A percentile compares a stretch with the other conserved stretches of the same genome.
These are phyloP conservation scores for Melitaea athalia DNA, from an alignment of 2,888 invertebrate species.

Conservation along the genomic window DNA sequence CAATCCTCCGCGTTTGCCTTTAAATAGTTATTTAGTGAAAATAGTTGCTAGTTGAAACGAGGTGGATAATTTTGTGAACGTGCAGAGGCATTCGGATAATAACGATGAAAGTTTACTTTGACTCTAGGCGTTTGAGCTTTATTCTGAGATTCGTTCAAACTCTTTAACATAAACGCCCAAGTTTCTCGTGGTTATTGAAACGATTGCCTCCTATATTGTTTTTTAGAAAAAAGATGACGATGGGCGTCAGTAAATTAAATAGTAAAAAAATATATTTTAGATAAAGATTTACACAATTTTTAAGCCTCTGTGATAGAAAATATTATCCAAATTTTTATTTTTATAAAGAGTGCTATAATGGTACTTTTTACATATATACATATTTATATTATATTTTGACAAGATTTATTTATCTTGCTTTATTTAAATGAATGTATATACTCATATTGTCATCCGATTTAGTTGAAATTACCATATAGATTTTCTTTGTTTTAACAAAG, in stretches of 20 bases:
- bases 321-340: no score
- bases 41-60: constrained; percentile 25
- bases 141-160: constrained; percentile 32
- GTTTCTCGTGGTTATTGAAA: constrained; percentile 24
- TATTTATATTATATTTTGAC: neutral
- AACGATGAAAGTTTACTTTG: constrained; percentile 36
- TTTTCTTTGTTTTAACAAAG: no score
- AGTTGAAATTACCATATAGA: no score
- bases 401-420: neutral
- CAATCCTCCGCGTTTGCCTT: constrained; percentile 9
- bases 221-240: neutral
- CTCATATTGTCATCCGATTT: no score
- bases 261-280: neutral
- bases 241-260: no score
- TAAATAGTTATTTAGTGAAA: constrained; percentile 18
- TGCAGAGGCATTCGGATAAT: constrained; percentile 33
- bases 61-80: constrained; percentile 34
- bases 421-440: no score
- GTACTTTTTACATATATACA: neutral
- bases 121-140: constrained; percentile 33
- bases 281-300: no score
- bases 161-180: constrained; percentile 36
- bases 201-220: constrained; percentile 6
- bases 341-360: neutral
- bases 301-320: no score